Conservation (phyloP, 1,140 invertebrate genomes). For the Drosophila bocqueti region DNA sequence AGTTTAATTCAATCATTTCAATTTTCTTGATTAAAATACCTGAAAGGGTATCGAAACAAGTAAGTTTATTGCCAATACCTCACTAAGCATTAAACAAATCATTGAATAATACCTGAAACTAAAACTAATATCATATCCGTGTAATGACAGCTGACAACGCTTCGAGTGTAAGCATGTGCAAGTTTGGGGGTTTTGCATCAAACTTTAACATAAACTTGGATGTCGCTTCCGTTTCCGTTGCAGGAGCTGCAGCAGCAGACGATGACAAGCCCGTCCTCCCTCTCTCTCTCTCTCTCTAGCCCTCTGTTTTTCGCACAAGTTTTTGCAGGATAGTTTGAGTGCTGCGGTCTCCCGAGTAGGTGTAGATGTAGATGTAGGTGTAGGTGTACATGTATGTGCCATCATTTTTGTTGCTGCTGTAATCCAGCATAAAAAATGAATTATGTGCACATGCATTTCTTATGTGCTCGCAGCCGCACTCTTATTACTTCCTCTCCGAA, state of each 20-base stretch:
- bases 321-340: slow-evolving; percentile 23
- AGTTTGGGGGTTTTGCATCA: slow-evolving; percentile 67
- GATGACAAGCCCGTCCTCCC: slow-evolving; percentile 24
- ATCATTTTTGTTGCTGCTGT: slow-evolving; percentile 61
- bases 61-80: not conserved
- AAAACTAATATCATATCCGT: not conserved
- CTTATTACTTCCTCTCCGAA: slow-evolving; percentile 27
- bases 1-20: no score
- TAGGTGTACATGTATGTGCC: slow-evolving; percentile 8
- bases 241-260: slow-evolving; percentile 29
- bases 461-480: slow-evolving; percentile 47
- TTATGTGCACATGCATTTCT: slow-evolving; percentile 82
- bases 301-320: slow-evolving; percentile 39
- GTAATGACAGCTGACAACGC: not conserved
- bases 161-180: slow-evolving; percentile 24
- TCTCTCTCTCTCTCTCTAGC: not conserved
- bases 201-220: slow-evolving; percentile 81
- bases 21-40: no score
- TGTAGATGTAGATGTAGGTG: slow-evolving; percentile 2
- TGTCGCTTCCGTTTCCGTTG: slow-evolving; percentile 78
- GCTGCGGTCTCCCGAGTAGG: not conserved
- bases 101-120: not conserved
- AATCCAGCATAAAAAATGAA: slow-evolving; percentile 81
- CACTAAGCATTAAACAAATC: not conserved
- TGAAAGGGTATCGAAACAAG: no score